Conservation (phyloP, 1,140 invertebrate species). For the Harpegnathos saltator region DNA sequence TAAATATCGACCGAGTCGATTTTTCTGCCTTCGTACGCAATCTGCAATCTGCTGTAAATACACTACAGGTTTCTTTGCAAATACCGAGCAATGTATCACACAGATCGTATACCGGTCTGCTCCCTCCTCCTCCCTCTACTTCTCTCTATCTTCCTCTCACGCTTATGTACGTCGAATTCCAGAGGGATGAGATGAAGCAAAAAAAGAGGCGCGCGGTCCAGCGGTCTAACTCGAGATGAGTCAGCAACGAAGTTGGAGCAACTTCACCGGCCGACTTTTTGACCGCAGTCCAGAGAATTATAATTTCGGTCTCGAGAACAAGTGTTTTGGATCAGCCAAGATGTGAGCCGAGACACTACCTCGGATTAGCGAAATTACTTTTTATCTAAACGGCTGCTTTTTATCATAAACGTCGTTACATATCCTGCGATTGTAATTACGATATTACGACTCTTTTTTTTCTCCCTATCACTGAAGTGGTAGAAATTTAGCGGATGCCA, state of each 20-base stretch:
- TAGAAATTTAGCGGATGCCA: not conserved
- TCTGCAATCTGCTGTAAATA: not conserved
- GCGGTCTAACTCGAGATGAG: conserved; percentile 33
- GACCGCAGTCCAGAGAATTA: not conserved
- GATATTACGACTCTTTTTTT: too few species aligned
- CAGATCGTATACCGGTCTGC: not conserved
- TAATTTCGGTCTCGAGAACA: not conserved
- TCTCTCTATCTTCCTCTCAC: not conserved
- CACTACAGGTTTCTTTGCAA: not conserved
- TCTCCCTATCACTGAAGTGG: too few species aligned
- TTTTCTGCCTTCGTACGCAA: not conserved
- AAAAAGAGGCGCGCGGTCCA: not conserved
- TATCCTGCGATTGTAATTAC: too few species aligned
- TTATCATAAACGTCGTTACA: too few species aligned
- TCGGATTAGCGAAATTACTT: too few species aligned
- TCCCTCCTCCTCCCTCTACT: not conserved
- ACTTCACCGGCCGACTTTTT: not conserved
- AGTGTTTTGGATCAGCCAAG: not conserved
- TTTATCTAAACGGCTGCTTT: too few species aligned
- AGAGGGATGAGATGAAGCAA: conserved; percentile 18
- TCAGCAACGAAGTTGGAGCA: not conserved
- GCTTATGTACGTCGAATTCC: not conserved
- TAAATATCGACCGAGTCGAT: not conserved
- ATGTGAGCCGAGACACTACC: too few species aligned
- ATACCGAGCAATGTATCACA: conserved; percentile 4